phyloP scores from a whole-genome alignment of 2,797 vertebrate genomes.

The Cynopterus sphinx region DNA sequence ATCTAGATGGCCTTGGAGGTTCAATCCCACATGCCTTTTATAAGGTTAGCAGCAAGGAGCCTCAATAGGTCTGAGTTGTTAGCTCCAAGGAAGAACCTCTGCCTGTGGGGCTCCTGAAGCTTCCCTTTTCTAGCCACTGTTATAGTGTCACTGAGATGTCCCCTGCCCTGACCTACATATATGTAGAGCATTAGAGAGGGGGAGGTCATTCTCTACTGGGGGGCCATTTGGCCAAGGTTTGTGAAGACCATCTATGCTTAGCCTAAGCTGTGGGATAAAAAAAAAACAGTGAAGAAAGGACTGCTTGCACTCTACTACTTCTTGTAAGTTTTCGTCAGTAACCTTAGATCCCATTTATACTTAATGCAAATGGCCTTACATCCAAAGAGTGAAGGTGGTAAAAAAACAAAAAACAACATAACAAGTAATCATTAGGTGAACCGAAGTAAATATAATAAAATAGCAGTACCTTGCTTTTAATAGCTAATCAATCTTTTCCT shows the following conservation, averaged over 20 bases:
- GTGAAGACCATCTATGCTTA: neutral
- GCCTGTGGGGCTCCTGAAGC: neutral
- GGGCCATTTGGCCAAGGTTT: neutral
- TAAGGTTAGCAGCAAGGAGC: neutral
- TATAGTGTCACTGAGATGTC: neutral
- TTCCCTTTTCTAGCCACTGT: neutral
- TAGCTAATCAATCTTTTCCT: neutral
- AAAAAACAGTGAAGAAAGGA: neutral
- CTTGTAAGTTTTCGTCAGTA: neutral
- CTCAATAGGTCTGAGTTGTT: neutral
- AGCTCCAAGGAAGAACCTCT: neutral
- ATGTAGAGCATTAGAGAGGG: neutral
- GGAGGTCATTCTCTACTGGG: neutral
- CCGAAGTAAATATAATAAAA: slow-evolving; percentile 18
- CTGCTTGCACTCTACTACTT: neutral
- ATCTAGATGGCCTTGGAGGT: neutral
- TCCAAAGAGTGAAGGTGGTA: neutral
- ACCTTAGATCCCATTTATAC: neutral
- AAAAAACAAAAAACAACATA: neutral
- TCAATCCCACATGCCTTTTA: neutral
- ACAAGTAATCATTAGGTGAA: neutral
- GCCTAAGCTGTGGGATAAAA: neutral
- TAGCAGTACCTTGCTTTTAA: neutral
- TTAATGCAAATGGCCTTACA: neutral
- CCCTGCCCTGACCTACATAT: neutral